Evolutionary conservation across 1,140 invertebrate genomes (phyloP).

Genomic region (Chrysoperla carnea): DNA sequence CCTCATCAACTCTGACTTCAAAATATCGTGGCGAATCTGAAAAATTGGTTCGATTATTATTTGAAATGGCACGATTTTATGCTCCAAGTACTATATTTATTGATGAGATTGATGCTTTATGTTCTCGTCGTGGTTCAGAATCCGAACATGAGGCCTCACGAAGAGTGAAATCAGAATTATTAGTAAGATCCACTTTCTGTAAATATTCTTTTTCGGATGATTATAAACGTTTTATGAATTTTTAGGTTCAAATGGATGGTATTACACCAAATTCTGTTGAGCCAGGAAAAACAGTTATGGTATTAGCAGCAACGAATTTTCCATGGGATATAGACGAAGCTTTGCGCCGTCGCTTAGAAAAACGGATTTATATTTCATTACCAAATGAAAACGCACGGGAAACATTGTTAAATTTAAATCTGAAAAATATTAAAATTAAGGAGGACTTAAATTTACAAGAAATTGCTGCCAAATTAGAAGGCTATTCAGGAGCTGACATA

Average conservation of each 20-base stretch:
- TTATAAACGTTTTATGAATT: no score
- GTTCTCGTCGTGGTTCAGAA: slow-evolving; percentile 86
- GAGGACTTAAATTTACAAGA: slow-evolving; percentile 63
- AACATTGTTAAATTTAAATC: slow-evolving; percentile 79
- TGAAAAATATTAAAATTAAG: slow-evolving; percentile 76
- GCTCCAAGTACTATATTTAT: slow-evolving; percentile 99
- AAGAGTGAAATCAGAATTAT: slow-evolving; percentile 91
- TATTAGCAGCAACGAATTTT: slow-evolving; percentile 97
- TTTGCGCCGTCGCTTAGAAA: slow-evolving; percentile 85
- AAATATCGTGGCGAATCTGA: slow-evolving; percentile 99
- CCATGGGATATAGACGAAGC: slow-evolving; percentile 99
- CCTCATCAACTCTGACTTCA: slow-evolving; percentile 89
- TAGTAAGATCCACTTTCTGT: slow-evolving; percentile 29
- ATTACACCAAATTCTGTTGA: slow-evolving; percentile 59
- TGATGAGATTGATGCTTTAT: slow-evolving; percentile 98
- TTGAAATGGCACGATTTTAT: slow-evolving; percentile 99
- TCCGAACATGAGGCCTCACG: slow-evolving; percentile 96
- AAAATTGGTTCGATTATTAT: slow-evolving; percentile 90
- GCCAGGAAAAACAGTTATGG: slow-evolving; percentile 71
- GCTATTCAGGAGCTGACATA: slow-evolving; percentile 96
- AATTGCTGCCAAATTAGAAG: slow-evolving; percentile 75
- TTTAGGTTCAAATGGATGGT: slow-evolving; percentile 92
- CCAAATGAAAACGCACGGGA: slow-evolving; percentile 83
- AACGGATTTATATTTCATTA: slow-evolving; percentile 98
- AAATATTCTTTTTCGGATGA: no score